phyloP scores from a whole-genome alignment of 1,140 invertebrate species.

The Ceratina australensis region DNA sequence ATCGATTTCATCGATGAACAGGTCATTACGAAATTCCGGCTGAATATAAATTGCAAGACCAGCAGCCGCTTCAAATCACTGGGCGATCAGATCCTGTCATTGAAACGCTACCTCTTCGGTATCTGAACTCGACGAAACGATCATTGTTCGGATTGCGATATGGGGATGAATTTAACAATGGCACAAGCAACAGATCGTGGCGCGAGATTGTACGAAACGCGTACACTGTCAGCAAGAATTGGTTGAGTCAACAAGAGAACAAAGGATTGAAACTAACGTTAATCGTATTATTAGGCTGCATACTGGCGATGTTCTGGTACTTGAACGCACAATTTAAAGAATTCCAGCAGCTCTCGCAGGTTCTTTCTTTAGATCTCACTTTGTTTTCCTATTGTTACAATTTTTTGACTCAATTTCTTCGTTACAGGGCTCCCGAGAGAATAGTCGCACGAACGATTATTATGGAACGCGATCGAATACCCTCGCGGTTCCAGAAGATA shows the following conservation, averaged over 20 bases:
- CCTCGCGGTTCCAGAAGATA: constrained; percentile 81
- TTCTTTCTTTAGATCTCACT: constrained; percentile 52
- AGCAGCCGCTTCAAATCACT: constrained; percentile 80
- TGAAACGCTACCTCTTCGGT: constrained; percentile 51
- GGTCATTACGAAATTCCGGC: constrained; percentile 89
- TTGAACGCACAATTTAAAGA: constrained; percentile 80
- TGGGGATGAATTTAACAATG: constrained; percentile 3
- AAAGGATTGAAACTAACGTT: constrained; percentile 84
- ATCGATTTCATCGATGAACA: constrained; percentile 70
- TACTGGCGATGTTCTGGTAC: constrained; percentile 87
- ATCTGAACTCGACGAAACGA: constrained; percentile 60
- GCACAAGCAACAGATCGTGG: constrained; percentile 46
- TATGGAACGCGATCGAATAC: constrained; percentile 59
- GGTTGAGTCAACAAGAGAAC: constrained; percentile 85
- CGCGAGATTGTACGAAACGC: constrained; percentile 46
- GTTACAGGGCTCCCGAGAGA: constrained; percentile 74
- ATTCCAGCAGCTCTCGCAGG: constrained; percentile 85
- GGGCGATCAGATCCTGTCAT: constrained; percentile 79
- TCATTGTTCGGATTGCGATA: constrained; percentile 41
- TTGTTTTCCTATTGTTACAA: constrained; percentile 1
- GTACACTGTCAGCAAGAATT: constrained; percentile 76
- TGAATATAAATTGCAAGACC: constrained; percentile 74
- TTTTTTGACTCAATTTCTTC: not conserved
- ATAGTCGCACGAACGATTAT: constrained; percentile 74
- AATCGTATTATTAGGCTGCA: constrained; percentile 83